Conservation (phyloP, 2,888 invertebrate genomes). For the Polydrusus pterygomalis region DNA sequence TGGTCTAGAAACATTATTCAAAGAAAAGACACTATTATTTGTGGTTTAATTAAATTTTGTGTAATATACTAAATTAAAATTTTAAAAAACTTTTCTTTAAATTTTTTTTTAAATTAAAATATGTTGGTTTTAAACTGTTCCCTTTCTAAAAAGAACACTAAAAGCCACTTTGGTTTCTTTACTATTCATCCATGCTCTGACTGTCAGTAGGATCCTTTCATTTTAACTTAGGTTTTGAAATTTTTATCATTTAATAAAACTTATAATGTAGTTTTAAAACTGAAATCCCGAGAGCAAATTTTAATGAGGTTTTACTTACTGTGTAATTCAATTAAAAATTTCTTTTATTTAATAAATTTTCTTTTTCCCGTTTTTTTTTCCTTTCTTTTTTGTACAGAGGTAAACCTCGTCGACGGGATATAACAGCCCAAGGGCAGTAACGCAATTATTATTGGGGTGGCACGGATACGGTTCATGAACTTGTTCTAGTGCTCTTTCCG, state of each 20-base stretch:
- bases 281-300: neutral
- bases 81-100: too few species aligned
- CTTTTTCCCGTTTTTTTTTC: conserved; percentile 5
- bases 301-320: conserved; percentile 18
- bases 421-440: conserved; percentile 26
- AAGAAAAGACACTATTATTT: too few species aligned
- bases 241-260: conserved; percentile 5
- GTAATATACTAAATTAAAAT: too few species aligned
- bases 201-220: neutral
- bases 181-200: neutral
- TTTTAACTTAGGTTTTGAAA: neutral
- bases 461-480: conserved; percentile 30
- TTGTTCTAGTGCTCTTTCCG: conserved; percentile 29
- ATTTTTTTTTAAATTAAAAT: too few species aligned
- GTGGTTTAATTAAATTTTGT: too few species aligned
- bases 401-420: conserved; percentile 16
- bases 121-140: too few species aligned
- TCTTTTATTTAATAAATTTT: conserved; percentile 14
- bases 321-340: conserved; percentile 5
- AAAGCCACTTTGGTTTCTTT: neutral
- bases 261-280: neutral
- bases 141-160: too few species aligned
- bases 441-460: conserved; percentile 31
- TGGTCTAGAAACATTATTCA: too few species aligned
- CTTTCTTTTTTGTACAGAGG: conserved; percentile 5